Conservation (phyloP, 2,797 vertebrate genomes). For the Schizopygopsis malacanthus region DNA sequence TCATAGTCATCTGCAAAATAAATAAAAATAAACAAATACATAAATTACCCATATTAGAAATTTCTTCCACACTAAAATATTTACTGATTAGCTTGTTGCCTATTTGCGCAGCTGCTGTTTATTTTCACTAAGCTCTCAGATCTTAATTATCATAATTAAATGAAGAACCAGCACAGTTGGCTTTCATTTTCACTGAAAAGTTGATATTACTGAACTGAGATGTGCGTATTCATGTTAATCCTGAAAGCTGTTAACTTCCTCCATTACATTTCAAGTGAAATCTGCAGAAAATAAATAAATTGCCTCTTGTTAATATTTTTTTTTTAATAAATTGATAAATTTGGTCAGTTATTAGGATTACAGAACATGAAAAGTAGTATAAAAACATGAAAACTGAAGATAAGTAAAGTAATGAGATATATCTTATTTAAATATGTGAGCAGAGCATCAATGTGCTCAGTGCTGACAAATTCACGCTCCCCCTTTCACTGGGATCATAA, state of each 20-base stretch:
- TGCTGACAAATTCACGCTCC: no score
- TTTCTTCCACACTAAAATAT: not conserved
- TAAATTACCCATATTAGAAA: not conserved
- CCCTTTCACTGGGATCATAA: not conserved
- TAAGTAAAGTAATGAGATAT: not conserved
- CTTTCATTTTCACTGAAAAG: slow-evolving; percentile 9
- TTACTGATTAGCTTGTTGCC: not conserved
- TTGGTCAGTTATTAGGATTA: not conserved
- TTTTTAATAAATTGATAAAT: not conserved
- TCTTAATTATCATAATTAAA: not conserved
- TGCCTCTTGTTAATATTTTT: not conserved
- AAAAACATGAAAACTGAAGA: no score
- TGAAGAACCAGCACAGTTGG: not conserved
- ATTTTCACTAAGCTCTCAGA: not conserved
- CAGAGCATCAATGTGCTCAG: no score
- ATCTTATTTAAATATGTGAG: not conserved
- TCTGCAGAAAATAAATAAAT: not conserved
- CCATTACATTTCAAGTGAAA: not conserved
- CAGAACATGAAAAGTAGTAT: not conserved
- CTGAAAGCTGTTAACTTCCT: not conserved
- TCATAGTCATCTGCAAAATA: slow-evolving; percentile 32
- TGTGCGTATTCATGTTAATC: not conserved
- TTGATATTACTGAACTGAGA: not conserved
- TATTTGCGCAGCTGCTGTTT: not conserved
- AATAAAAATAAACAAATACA: not conserved